A percentile compares a stretch with the other conserved stretches of the same genome.
Evolutionary conservation across 2,888 invertebrate species (phyloP).

Genomic region (Agapostemon virescens): DNA sequence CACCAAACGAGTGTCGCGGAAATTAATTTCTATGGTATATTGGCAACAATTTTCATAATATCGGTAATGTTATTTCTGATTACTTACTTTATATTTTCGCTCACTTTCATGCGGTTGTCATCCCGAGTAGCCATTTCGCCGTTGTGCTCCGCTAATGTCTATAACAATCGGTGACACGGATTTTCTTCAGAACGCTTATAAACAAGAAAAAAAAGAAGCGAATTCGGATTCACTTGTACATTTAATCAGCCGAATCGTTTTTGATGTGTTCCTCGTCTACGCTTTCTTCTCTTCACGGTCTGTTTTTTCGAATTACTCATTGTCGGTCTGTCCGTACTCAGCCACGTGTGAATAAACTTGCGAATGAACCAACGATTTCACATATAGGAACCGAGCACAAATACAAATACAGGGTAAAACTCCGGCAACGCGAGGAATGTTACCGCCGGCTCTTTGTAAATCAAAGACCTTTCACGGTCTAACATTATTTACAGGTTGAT

Average conservation of each 20-base stretch:
- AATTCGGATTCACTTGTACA: constrained; percentile 1
- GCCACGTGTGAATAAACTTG: constrained; percentile 48
- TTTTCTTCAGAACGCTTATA: neutral
- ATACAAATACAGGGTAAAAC: neutral
- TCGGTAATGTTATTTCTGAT: no score
- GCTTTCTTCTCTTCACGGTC: neutral
- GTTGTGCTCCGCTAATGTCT: neutral
- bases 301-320: constrained; percentile 2
- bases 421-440: neutral
- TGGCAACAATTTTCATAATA: no score
- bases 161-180: neutral
- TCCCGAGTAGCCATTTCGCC: neutral
- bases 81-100: no score
- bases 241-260: constrained; percentile 14
- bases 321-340: constrained; percentile 18
- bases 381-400: neutral
- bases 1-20: neutral
- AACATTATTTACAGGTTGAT: constrained; percentile 10
- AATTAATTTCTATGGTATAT: neutral
- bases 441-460: constrained; percentile 17
- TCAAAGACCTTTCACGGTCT: constrained; percentile 4
- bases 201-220: no score
- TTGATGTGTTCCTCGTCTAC: neutral
- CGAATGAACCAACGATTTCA: neutral
- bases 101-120: neutral